Evolutionary conservation across 1,140 invertebrate genomes (phyloP).

Genomic region (Babylonia areolata): DNA sequence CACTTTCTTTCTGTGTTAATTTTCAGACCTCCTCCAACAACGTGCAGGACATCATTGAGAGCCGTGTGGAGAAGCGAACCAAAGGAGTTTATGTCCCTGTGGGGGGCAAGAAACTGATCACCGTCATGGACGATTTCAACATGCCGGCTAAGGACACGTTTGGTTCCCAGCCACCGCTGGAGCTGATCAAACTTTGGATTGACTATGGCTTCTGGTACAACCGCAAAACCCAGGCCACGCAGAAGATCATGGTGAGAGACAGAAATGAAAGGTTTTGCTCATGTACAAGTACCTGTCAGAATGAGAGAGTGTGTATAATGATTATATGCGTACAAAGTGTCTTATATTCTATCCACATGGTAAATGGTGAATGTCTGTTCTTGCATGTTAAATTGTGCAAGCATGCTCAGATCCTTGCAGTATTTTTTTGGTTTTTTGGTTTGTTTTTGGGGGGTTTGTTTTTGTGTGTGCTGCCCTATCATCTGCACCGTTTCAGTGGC

Average conservation of each 20-base stretch:
- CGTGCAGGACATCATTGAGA: conserved; percentile 77
- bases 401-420: too few species aligned
- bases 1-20: background rate
- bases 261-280: too few species aligned
- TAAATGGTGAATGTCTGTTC: too few species aligned
- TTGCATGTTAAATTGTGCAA: too few species aligned
- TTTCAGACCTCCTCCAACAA: conserved; percentile 85
- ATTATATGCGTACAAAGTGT: too few species aligned
- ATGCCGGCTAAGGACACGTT: conserved; percentile 77
- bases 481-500: too few species aligned
- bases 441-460: too few species aligned
- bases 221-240: conserved; percentile 90
- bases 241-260: conserved; percentile 78
- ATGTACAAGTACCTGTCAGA: too few species aligned
- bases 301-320: too few species aligned
- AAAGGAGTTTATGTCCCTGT: conserved; percentile 22
- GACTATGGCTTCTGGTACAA: conserved; percentile 91
- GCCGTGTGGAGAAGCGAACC: conserved; percentile 76
- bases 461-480: too few species aligned
- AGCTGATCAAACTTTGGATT: conserved; percentile 83
- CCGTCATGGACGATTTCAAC: conserved; percentile 79
- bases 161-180: conserved; percentile 76
- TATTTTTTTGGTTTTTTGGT: too few species aligned
- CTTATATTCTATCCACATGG: too few species aligned
- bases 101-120: conserved; percentile 72